These are phyloP conservation scores for Phaedon cochleariae DNA, from an alignment of 2,888 invertebrate genomes.

Conservation along the genomic window DNA sequence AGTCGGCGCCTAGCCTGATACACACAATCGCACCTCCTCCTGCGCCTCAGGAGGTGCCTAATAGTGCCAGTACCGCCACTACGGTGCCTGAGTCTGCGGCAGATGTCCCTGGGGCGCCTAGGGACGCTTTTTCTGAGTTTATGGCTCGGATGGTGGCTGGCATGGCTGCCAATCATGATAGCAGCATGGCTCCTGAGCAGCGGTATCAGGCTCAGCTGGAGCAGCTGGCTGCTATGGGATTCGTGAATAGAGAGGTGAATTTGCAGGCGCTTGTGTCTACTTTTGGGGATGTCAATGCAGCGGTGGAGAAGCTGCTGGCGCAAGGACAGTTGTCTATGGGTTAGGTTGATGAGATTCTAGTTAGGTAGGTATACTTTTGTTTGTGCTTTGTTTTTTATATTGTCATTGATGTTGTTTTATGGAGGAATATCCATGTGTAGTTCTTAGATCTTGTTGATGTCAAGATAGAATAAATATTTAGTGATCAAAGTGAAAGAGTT, in stretches of 20 bases:
- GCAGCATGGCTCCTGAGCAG: slow-evolving; percentile 84
- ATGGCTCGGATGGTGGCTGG: slow-evolving; percentile 84
- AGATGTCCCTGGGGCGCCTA: slow-evolving; percentile 54
- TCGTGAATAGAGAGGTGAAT: slow-evolving; percentile 96
- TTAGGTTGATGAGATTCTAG: too few relatives aligned
- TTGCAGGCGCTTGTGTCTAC: slow-evolving; percentile 96
- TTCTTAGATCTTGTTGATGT: too few relatives aligned
- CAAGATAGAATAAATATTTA: too few relatives aligned
- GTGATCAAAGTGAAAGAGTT: too few relatives aligned
- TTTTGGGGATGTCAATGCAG: slow-evolving; percentile 97
- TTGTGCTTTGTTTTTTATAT: too few relatives aligned
- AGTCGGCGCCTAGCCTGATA: slow-evolving; percentile 85
- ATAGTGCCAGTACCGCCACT: slow-evolving; percentile 53
- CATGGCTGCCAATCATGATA: slow-evolving; percentile 63
- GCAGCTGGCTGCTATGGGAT: slow-evolving; percentile 95
- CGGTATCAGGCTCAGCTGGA: slow-evolving; percentile 94
- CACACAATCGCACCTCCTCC: slow-evolving; percentile 65
- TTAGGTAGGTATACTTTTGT: too few relatives aligned
- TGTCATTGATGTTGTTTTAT: too few relatives aligned
- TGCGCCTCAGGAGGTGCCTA: slow-evolving; percentile 50
- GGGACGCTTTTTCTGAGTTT: slow-evolving; percentile 68
- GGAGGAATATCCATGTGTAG: too few relatives aligned
- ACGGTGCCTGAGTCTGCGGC: slow-evolving; percentile 46
- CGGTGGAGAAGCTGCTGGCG: slow-evolving; percentile 89
- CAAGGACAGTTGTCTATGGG: slow-evolving; percentile 41